Evolutionary conservation across 2,113 vertebrate species (phyloP), one percentile per base, ranked within the genome.

Genomic region (Erpornis zantholeuca): DNA sequence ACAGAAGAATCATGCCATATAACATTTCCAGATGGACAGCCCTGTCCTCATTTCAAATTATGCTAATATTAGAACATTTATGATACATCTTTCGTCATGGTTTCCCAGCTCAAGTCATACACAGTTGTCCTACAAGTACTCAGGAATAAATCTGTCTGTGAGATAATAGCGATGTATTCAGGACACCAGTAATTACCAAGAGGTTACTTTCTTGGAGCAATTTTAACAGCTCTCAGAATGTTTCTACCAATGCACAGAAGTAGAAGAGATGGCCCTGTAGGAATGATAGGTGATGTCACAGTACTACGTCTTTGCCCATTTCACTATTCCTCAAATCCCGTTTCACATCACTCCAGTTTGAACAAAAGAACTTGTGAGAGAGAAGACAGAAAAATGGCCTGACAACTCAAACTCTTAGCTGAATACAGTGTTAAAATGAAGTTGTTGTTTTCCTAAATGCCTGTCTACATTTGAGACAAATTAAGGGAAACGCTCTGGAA

Each of bases 11-110:
- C n/a, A 71, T 36, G 22, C 17, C 60, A 75, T 49, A 15, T n/a
- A 88, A 36, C 85, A 93, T 71, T 90, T 94, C 93, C 87, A 96
- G 89, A 92, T 85, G 71, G 81, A 92, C 57, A 88, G 44, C 31
- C 19, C 65, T 87, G n/a, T 92, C 61, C 73, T 80, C 50, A 45
- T 92, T 87, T 54, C 85, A 81, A 47, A 78, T 63, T 29, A 82
- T 81, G 68, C 82, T 94, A 95, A 86, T 83, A 87, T 92, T 87
- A 96, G 85, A 92, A 95, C 79, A 70, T 70, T 82, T 81, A 54
- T 53, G 36, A 68, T 89, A 36, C 12, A 87, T 59, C 33, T 88
- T 94, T 88, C 79, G 69, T 70, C 54, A 73, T 54, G 38, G 57
- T 71, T 94, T 82, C 87, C 28, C 54, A 91, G 38, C 66, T 91